Conservation (phyloP, 2,888 invertebrate species). For the Lysandra bellargus region DNA sequence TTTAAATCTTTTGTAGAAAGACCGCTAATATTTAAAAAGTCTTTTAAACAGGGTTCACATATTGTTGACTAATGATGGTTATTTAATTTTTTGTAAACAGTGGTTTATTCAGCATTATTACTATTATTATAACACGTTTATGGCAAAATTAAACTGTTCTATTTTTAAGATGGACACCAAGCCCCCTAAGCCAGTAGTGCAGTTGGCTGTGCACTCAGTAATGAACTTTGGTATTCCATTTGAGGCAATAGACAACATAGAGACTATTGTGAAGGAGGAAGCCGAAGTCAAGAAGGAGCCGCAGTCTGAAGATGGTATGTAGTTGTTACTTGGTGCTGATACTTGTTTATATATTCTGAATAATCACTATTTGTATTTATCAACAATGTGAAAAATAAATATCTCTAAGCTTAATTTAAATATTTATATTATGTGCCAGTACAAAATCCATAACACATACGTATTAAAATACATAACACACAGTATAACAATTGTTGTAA, state of each 20-base stretch:
- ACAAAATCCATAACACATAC: too few relatives aligned
- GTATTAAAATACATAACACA: too few relatives aligned
- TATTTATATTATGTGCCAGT: too few relatives aligned
- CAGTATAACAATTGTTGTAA: too few relatives aligned
- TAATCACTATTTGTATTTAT: background rate
- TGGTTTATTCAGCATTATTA: background rate
- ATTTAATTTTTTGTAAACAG: too few relatives aligned
- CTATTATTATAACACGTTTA: background rate
- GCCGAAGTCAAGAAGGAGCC: slow-evolving; percentile 16
- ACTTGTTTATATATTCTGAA: background rate
- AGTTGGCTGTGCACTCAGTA: background rate
- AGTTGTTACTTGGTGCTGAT: background rate
- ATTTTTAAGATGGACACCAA: slow-evolving; percentile 12
- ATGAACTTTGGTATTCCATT: slow-evolving; percentile 23
- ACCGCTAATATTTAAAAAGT: background rate
- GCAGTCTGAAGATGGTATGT: slow-evolving; percentile 12
- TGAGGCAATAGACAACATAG: background rate
- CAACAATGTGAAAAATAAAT: background rate
- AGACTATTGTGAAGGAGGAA: slow-evolving; percentile 15
- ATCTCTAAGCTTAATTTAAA: background rate
- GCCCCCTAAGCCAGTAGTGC: slow-evolving; percentile 23
- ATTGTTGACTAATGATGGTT: background rate
- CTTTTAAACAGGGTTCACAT: background rate
- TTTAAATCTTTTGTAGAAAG: too few relatives aligned
- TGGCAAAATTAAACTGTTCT: background rate